Evolutionary conservation across 2,888 invertebrate species (phyloP), one percentile per base, ranked within the genome.

Genomic region (Eilema sororculum): DNA sequence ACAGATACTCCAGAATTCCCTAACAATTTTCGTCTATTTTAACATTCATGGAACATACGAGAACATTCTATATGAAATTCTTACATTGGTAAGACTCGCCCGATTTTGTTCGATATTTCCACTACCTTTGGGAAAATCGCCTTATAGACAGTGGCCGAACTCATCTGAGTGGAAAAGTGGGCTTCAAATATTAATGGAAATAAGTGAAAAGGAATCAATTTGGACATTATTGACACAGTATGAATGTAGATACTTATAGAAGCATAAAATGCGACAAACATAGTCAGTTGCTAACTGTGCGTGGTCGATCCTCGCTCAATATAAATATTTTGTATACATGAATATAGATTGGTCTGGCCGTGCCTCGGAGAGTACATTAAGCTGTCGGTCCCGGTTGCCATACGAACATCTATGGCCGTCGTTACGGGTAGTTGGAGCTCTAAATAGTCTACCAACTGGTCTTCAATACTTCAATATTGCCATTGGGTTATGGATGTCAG

Each of bases 151-250:
- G 79, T 80, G 68, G 59, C 75, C 71, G 74, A 80, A 83, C 81
- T 81, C 81, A 81, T 86, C 70, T 76, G 67, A 82, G 82, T 82
- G 75, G 81, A 84, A 85, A 85, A 85, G 83, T 84, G 79, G 79
- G 69, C 67, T 66, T 77, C 66, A 78, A 85, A 84, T 81, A 86
- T 81, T 73, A 25, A 57, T 37, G 22, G 56, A 63, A 13, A 33
- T n/a, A 24, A 67, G 58, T 63, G 25, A 69, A 68, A 68, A 25
- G 41, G 16, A 62, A 41, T 41, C 41, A 41, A 62, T 16, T 66
- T 28, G 8, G 52, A 52, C 52, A n/a, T n/a, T 52, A 20, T 52
- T n/a, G n/a, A n/a, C 8, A 8, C 52, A n/a, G 2, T 6, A 52
- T 52, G 9, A n/a, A 46, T n/a, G 52, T n/a, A 20, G 20, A 0